phyloP scores from a whole-genome alignment of 1,140 invertebrate genomes.

The Agrilus planipennis region DNA sequence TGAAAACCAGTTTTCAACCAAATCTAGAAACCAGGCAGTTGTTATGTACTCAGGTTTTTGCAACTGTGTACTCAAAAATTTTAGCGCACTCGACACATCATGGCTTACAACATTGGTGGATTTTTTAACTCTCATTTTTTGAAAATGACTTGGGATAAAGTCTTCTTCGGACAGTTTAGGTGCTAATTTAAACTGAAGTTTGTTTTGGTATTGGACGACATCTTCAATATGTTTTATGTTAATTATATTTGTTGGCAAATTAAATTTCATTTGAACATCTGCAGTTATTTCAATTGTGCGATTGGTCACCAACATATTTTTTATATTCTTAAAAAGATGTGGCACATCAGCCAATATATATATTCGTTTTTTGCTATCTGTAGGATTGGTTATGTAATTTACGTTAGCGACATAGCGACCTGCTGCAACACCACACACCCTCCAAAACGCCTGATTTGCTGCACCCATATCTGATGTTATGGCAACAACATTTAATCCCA shows the following conservation, averaged over 20 bases:
- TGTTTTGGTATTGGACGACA: not conserved
- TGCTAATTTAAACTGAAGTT: not conserved
- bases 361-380: not conserved
- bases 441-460: conserved; percentile 1
- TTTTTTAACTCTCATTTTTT: conserved; percentile 10
- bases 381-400: not conserved
- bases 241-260: conserved; percentile 1
- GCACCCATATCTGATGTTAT: conserved; percentile 12
- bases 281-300: not conserved
- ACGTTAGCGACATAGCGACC: not conserved
- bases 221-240: not conserved
- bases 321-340: conserved; percentile 2
- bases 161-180: conserved; percentile 3
- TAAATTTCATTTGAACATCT: not conserved
- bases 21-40: conserved; percentile 11
- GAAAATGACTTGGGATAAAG: conserved; percentile 5
- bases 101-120: conserved; percentile 13
- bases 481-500: conserved; percentile 9
- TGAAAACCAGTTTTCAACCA: conserved; percentile 10
- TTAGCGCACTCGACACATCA: conserved; percentile 10
- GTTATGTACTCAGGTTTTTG: conserved; percentile 10
- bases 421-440: conserved; percentile 3
- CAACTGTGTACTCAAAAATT: conserved; percentile 6
- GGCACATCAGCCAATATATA: conserved; percentile 2
- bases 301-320: not conserved